Conservation (phyloP, 2,888 invertebrate genomes). For the Drosophila infuscata region DNA sequence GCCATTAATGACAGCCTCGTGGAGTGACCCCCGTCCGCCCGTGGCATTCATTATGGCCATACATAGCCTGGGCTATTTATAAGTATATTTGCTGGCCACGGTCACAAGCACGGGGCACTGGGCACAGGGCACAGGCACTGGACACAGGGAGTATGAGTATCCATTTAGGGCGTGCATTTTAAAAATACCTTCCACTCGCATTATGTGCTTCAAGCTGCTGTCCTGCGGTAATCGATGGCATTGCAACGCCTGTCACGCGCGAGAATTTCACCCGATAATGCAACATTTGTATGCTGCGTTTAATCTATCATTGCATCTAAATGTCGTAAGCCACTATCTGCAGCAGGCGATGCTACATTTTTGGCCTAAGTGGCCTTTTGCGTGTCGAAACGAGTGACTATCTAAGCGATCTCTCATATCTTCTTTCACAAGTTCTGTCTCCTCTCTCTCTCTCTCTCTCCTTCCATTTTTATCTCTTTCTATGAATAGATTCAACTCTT, state of each 20-base stretch:
- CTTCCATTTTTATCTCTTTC: not conserved
- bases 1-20: constrained; percentile 76
- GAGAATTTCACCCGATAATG: constrained; percentile 71
- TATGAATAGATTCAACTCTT: constrained; percentile 30
- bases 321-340: constrained; percentile 36
- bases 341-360: constrained; percentile 67
- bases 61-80: constrained; percentile 53
- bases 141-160: constrained; percentile 54
- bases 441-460: not conserved
- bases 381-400: constrained; percentile 58
- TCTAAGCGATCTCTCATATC: constrained; percentile 61
- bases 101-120: not conserved
- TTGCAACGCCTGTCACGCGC: constrained; percentile 77
- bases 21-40: constrained; percentile 52
- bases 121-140: constrained; percentile 5
- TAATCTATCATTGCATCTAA: constrained; percentile 60
- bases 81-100: constrained; percentile 36
- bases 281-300: constrained; percentile 26
- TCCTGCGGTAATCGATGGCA: constrained; percentile 70
- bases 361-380: constrained; percentile 80
- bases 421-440: not conserved
- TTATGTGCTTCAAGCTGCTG: constrained; percentile 13
- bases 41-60: constrained; percentile 33
- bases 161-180: constrained; percentile 74
- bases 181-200: constrained; percentile 54